These are phyloP conservation scores for Morinoia aosen DNA, from an alignment of 2,888 invertebrate species.

Conservation along the genomic window DNA sequence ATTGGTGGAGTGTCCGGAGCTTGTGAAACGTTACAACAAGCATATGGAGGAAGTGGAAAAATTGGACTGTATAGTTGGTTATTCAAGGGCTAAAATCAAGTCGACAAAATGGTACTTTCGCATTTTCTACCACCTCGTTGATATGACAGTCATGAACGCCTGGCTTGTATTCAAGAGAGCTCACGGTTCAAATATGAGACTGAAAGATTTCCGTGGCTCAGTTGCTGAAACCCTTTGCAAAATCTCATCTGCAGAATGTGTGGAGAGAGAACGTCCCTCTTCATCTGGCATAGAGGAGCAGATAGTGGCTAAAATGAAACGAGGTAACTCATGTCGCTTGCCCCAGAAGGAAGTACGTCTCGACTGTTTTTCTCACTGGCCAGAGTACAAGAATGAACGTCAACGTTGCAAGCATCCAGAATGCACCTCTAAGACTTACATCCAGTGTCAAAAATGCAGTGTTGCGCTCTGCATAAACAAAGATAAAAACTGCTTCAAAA, in stretches of 20 bases:
- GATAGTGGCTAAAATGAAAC: constrained; percentile 42
- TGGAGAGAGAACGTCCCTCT: constrained; percentile 38
- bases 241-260: not conserved
- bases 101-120: not conserved
- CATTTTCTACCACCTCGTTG: constrained; percentile 18
- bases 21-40: not conserved
- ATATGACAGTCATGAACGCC: not conserved
- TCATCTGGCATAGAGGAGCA: constrained; percentile 45
- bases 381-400: not conserved
- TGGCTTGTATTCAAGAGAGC: not conserved
- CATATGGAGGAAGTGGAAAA: not conserved
- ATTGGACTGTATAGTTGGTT: not conserved
- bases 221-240: not conserved
- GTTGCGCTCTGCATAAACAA: too few relatives aligned
- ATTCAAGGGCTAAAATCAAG: not conserved
- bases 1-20: not conserved
- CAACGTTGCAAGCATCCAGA: too few relatives aligned
- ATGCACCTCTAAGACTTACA: too few relatives aligned
- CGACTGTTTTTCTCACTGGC: constrained; percentile 56
- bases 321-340: constrained; percentile 21
- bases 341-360: constrained; percentile 54
- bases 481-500: too few relatives aligned
- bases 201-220: not conserved
- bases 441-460: too few relatives aligned
- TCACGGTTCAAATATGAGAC: not conserved